Conservation (phyloP, 2,797 vertebrate genomes). For the Natrix natrix region DNA sequence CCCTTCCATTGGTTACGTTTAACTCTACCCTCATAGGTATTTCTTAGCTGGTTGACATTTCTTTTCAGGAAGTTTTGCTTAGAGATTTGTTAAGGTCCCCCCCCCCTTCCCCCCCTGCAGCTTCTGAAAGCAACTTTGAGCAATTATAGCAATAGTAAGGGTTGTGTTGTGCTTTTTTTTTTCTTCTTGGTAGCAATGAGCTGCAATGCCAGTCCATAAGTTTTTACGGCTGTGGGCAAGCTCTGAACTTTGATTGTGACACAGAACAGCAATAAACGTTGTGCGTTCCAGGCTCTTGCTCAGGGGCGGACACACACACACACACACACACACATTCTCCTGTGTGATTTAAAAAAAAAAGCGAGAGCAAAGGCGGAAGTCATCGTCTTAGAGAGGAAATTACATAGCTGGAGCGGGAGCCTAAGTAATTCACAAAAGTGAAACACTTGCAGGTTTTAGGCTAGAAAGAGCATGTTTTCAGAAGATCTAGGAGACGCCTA, state of each 20-base stretch:
- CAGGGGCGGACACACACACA: background rate
- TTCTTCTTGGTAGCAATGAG: constrained; percentile 10
- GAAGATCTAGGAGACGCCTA: background rate
- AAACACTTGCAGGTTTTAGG: background rate
- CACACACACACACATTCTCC: too few species aligned
- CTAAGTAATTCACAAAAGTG: background rate
- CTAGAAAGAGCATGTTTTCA: background rate
- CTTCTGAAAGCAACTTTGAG: constrained; percentile 27
- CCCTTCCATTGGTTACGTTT: background rate
- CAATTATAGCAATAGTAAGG: background rate
- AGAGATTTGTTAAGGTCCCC: constrained; percentile 14
- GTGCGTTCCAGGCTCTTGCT: background rate
- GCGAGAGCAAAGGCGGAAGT: too few species aligned
- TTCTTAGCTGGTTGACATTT: background rate
- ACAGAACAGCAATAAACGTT: background rate
- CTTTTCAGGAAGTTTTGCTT: background rate
- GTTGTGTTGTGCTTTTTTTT: background rate
- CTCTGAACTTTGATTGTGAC: background rate
- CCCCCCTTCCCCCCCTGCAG: constrained; percentile 3
- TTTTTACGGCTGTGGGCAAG: background rate
- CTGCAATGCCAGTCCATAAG: background rate
- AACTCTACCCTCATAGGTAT: background rate
- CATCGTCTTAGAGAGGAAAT: background rate
- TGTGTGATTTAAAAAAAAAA: background rate
- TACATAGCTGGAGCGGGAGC: background rate